These are phyloP conservation scores for Uropsilus gracilis DNA, from an alignment of 2,113 vertebrate species.

Conservation along the genomic window DNA sequence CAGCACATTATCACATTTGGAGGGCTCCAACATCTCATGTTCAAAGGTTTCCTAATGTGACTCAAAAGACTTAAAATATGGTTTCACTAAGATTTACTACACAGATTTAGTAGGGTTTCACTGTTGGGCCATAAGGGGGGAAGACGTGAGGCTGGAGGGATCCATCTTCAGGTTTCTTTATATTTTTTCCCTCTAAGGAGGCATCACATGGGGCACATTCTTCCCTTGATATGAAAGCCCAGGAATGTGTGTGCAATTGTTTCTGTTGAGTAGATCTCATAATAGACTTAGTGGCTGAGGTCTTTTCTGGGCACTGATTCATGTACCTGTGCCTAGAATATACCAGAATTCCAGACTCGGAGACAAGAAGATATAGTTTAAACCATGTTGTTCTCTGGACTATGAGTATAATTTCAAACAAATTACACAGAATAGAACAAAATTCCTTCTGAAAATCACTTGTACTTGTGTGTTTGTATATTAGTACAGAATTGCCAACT, in stretches of 20 bases:
- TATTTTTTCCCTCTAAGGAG: background rate
- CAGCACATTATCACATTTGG: background rate
- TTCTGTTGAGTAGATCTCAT: background rate
- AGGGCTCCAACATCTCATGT: background rate
- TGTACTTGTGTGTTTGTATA: background rate
- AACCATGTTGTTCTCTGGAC: background rate
- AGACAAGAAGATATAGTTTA: background rate
- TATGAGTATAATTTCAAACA: background rate
- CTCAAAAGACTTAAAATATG: background rate
- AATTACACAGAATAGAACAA: background rate
- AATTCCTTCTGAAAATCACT: background rate
- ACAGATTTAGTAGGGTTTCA: background rate
- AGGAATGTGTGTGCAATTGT: background rate
- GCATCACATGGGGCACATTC: background rate
- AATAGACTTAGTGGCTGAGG: background rate
- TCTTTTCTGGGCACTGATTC: background rate
- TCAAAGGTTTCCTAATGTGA: background rate
- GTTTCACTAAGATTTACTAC: background rate
- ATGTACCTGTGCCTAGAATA: background rate
- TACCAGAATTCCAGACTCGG: background rate
- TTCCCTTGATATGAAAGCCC: background rate
- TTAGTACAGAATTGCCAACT: no score
- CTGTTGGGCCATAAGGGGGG: background rate
- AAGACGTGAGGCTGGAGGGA: background rate
- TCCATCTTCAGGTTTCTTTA: background rate